Conservation (phyloP, 2,888 invertebrate genomes). For the Gasteruption jaculator region DNA sequence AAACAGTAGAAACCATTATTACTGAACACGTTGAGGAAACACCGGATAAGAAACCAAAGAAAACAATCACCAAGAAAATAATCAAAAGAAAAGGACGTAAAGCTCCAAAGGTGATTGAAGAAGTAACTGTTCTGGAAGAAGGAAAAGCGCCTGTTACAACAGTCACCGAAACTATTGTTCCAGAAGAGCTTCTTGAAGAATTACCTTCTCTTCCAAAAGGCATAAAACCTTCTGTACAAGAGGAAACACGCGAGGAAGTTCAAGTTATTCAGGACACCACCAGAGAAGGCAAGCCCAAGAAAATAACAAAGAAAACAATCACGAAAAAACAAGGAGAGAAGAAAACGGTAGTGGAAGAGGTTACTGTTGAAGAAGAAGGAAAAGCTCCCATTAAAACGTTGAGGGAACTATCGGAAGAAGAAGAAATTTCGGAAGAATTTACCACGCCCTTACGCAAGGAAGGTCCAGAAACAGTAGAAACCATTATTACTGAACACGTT, state of each 20-base stretch:
- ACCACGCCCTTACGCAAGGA: no score
- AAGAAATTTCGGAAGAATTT: constrained; percentile 26
- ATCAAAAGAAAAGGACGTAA: constrained; percentile 7
- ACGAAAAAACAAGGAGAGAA: constrained; percentile 50
- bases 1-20: constrained; percentile 49
- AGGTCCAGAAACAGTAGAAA: no score
- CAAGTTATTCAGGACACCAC: constrained; percentile 36
- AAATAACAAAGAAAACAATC: constrained; percentile 49
- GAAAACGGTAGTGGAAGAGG: constrained; percentile 33
- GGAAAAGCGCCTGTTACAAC: constrained; percentile 49
- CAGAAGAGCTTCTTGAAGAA: constrained; percentile 30
- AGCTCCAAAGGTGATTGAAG: no score
- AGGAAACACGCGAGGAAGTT: constrained; percentile 40
- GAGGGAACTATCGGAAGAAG: constrained; percentile 39
- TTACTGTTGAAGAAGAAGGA: constrained; percentile 52
- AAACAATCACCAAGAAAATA: constrained; percentile 34
- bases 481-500: no score
- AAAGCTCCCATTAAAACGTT: constrained; percentile 50
- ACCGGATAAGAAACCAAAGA: constrained; percentile 42
- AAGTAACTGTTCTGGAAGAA: constrained; percentile 47
- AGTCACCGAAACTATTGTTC: constrained; percentile 40
- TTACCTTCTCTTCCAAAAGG: no score
- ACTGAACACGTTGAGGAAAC: constrained; percentile 43
- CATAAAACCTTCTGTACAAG: constrained; percentile 27
- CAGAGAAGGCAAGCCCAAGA: constrained; percentile 39